Base-by-base conservation (phyloP, 2,888 invertebrate genomes). In the Lasioglossum calceatum region DNA sequence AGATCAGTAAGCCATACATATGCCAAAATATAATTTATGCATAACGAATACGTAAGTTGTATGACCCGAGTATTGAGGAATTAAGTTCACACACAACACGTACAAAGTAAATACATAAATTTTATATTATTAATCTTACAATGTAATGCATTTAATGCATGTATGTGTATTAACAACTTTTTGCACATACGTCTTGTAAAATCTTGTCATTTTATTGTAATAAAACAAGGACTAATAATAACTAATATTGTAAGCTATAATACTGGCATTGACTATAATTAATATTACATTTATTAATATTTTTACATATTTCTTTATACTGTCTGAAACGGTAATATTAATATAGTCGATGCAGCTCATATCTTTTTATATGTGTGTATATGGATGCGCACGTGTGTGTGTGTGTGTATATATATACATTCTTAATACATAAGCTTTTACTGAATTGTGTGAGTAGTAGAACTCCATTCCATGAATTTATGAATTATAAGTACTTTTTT, bases 271-370 rank as follows among this genome's bases (percentile, higher is more conserved):
- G 87, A 86, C 87, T 84, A 87, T 85, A 70, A 84, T 75, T 85
- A 89, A 90, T 89, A 91, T 89, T 85, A 90, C 87, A 83, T 82
- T 70, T 74, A 80, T 42, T 54, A 54, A 81, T 85, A 87, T 84
- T 78, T 87, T 90, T 81, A 84, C 79, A 85, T 61, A 80, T 58
- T 64, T 77, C 32, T 81, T 73, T 75, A 54, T 78, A 73, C 32
- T 77, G 23, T 19, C 12, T 61, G 16, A 61, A 77, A 73, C 44
- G 82, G 67, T 79, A 85, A 87, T 88, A 90, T 88, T 90, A 89
- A 89, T 79, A 88, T 89, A 90, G 87, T 82, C 87, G 83, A 87
- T 82, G 71, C 81, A 83, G 70, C 73, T 74, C 32, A 23, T 54
- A 36, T 44, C 27, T 79, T 64, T 39, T 73, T 58, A 70, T 74